Evolutionary conservation across 1,140 invertebrate species (phyloP).

Genomic region (Macrotrachela quadricornifera): DNA sequence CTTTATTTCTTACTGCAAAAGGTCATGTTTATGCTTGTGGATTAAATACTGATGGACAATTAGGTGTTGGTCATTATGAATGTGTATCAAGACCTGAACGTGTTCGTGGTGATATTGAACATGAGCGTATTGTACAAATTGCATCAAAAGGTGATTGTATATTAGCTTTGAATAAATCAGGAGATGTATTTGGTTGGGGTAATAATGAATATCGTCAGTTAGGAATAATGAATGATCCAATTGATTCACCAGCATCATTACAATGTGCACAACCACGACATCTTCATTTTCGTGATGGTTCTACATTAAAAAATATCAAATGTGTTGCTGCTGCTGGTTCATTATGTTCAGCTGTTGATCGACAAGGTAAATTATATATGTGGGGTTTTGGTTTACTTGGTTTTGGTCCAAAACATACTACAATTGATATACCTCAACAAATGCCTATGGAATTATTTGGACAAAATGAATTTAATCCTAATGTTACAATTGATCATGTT

Average conservation of each 20-base stretch:
- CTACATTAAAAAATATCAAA: conserved; percentile 47
- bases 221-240: conserved; percentile 16
- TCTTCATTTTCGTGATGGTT: conserved; percentile 33
- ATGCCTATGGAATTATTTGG: conserved; percentile 63
- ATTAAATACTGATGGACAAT: conserved; percentile 76
- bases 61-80: conserved; percentile 22
- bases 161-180: conserved; percentile 57
- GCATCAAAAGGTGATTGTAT: conserved; percentile 60
- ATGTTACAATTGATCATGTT: conserved; percentile 36
- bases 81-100: conserved; percentile 13
- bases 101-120: conserved; percentile 55
- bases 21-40: conserved; percentile 70
- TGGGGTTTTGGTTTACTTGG: conserved; percentile 84
- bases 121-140: conserved; percentile 56
- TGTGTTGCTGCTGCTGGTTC: conserved; percentile 66
- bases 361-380: conserved; percentile 55
- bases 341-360: conserved; percentile 58
- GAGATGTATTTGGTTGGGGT: conserved; percentile 87
- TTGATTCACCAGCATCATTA: too few relatives aligned
- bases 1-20: conserved; percentile 52
- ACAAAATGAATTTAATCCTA: conserved; percentile 50
- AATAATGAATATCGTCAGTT: conserved; percentile 82
- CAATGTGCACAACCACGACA: conserved; percentile 14
- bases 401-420: conserved; percentile 48
- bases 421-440: conserved; percentile 37